phyloP scores from a whole-genome alignment of 2,888 invertebrate species.

The Apotomis capreana region DNA sequence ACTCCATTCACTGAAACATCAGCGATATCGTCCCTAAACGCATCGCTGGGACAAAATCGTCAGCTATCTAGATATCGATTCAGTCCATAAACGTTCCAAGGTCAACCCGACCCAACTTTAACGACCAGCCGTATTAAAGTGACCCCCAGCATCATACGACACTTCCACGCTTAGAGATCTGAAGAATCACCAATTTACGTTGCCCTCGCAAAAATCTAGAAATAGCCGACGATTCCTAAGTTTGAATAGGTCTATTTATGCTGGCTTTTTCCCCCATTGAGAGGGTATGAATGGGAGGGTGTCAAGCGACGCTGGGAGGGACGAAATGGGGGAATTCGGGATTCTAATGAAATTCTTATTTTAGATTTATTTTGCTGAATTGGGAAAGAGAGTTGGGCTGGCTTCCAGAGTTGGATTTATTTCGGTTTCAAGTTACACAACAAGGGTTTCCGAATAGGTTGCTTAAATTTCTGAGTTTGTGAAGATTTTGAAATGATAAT shows the following conservation, averaged over 20 bases:
- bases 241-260: neutral
- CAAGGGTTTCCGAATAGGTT: neutral
- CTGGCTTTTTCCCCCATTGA: slow-evolving; percentile 16
- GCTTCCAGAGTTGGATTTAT: neutral
- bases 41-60: slow-evolving; percentile 7
- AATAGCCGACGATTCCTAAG: neutral
- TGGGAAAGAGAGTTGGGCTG: slow-evolving; percentile 2
- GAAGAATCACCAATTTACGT: slow-evolving; percentile 37
- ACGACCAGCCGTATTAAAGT: slow-evolving; percentile 43
- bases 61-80: slow-evolving; percentile 20
- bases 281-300: slow-evolving; percentile 27
- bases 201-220: slow-evolving; percentile 39
- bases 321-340: slow-evolving; percentile 10
- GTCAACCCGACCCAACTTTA: slow-evolving; percentile 10
- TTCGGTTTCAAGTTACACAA: slow-evolving; percentile 8
- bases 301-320: neutral
- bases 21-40: neutral
- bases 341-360: slow-evolving; percentile 36
- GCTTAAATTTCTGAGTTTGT: no score
- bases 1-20: neutral
- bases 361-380: slow-evolving; percentile 34
- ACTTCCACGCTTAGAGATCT: slow-evolving; percentile 46
- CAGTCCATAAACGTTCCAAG: slow-evolving; percentile 11
- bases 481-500: no score
- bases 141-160: slow-evolving; percentile 45